Conservation (phyloP, 2,113 vertebrate species). For the Myxocyprinus asiaticus region DNA sequence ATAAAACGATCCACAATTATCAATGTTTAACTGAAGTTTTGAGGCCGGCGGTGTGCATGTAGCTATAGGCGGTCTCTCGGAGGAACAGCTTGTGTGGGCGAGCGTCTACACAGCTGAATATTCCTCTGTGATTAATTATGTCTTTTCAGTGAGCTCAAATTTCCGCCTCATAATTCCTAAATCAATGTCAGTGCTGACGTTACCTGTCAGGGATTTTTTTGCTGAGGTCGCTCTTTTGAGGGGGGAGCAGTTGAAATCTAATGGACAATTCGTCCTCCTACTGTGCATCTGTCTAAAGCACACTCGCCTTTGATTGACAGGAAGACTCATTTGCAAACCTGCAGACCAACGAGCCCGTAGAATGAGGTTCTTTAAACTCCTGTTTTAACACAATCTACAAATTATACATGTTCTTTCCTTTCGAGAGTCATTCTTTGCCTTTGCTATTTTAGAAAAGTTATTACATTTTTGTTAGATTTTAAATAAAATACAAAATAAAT, state of each 20-base stretch:
- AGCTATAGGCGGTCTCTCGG: no score
- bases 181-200: constrained; percentile 34
- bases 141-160: constrained; percentile 50
- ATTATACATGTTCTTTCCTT: no score
- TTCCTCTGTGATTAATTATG: constrained; percentile 51
- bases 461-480: no score
- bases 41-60: background rate
- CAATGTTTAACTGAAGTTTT: constrained; percentile 2
- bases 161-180: constrained; percentile 60
- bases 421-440: no score
- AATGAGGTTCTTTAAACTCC: background rate
- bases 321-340: constrained; percentile 64
- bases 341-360: background rate
- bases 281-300: no score
- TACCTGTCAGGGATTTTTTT: constrained; percentile 63
- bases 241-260: background rate
- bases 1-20: background rate
- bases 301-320: constrained; percentile 56
- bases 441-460: no score
- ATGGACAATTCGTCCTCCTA: no score
- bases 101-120: constrained; percentile 14
- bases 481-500: no score
- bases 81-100: constrained; percentile 24
- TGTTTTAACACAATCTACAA: constrained; percentile 15
- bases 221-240: constrained; percentile 59